Conservation (phyloP, 2,888 invertebrate genomes). For the Hypena proboscidalis region DNA sequence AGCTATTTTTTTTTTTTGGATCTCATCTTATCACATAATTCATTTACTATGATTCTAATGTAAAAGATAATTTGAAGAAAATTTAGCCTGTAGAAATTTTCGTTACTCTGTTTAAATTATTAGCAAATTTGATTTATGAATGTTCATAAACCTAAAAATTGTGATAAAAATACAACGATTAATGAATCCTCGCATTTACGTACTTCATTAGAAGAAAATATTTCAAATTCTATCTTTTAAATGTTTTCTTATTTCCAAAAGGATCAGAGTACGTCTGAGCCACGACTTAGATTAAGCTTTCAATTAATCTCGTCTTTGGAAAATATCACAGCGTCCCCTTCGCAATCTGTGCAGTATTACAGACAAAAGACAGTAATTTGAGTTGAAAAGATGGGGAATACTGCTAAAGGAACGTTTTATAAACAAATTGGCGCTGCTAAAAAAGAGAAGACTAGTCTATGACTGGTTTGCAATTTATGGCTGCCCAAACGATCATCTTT, state of each 20-base stretch:
- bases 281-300: slow-evolving; percentile 33
- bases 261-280: slow-evolving; percentile 11
- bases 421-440: background rate
- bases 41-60: no score
- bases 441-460: no score
- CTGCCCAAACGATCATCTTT: no score
- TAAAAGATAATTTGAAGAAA: no score
- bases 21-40: background rate
- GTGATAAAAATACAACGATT: no score
- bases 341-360: slow-evolving; percentile 14
- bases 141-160: background rate
- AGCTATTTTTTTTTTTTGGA: background rate
- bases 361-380: slow-evolving; percentile 5
- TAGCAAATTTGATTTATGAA: no score
- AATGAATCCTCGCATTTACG: no score
- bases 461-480: no score
- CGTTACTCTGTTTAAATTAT: no score
- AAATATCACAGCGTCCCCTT: slow-evolving; percentile 27
- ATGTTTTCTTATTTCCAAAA: slow-evolving; percentile 26
- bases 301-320: slow-evolving; percentile 44
- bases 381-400: background rate
- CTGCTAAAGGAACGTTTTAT: background rate
- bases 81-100: no score
- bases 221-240: slow-evolving; percentile 15
- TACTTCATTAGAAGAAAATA: background rate